These are phyloP conservation scores for Mirza zaza DNA, from an alignment of 2,113 vertebrate genomes.

Conservation along the genomic window DNA sequence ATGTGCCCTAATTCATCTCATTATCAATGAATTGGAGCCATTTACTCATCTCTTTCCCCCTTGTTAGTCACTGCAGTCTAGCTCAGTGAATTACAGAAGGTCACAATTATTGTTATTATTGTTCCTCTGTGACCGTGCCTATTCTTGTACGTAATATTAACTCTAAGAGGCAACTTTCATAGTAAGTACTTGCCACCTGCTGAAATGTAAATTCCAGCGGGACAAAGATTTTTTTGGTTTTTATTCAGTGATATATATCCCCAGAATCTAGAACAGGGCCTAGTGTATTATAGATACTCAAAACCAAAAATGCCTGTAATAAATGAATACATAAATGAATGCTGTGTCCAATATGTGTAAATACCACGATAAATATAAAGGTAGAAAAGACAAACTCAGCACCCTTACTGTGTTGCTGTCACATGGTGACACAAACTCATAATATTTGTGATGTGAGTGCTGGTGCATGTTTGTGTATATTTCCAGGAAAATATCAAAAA, in stretches of 20 bases:
- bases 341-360: background rate
- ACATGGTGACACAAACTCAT: background rate
- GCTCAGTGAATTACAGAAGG: background rate
- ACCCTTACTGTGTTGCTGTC: background rate
- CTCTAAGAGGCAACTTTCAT: background rate
- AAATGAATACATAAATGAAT: background rate
- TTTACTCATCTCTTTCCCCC: background rate
- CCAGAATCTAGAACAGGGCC: background rate
- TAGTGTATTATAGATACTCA: background rate
- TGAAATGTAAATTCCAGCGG: background rate
- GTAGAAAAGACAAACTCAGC: background rate
- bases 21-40: background rate
- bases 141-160: background rate
- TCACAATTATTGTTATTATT: background rate
- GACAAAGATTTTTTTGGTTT: background rate
- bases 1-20: background rate
- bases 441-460: background rate
- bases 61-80: background rate
- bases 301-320: background rate
- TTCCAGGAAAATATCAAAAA: background rate
- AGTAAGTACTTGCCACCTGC: background rate
- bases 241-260: background rate
- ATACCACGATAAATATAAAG: background rate
- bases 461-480: background rate
- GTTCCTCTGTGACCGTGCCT: conserved; percentile 6